Conservation (phyloP, 2,888 invertebrate species). For the Cremastinae sp. region DNA sequence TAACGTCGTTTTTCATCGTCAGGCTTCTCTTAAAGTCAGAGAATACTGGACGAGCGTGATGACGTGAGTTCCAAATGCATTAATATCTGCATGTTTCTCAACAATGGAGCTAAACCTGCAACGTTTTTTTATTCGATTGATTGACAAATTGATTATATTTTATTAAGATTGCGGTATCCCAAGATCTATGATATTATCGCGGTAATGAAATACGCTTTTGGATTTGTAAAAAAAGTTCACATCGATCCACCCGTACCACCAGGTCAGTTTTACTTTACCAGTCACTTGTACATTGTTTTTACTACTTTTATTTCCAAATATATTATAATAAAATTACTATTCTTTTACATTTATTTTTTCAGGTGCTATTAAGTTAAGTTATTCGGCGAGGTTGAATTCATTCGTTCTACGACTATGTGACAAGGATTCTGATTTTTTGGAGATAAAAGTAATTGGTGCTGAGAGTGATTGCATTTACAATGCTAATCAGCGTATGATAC, state of each 20-base stretch:
- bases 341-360: no score
- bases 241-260: conserved; percentile 88
- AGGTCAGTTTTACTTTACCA: conserved; percentile 76
- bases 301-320: no score
- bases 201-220: conserved; percentile 64
- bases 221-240: conserved; percentile 70
- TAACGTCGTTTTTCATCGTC: conserved; percentile 86
- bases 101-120: no score
- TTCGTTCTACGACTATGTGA: conserved; percentile 86
- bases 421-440: conserved; percentile 86
- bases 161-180: conserved; percentile 67
- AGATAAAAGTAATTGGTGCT: conserved; percentile 84
- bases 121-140: conserved; percentile 53
- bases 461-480: conserved; percentile 90
- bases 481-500: conserved; percentile 88
- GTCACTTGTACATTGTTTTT: background rate
- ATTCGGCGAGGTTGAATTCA: conserved; percentile 84
- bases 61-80: conserved; percentile 84
- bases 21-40: conserved; percentile 86
- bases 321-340: no score
- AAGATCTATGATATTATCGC: conserved; percentile 67
- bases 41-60: conserved; percentile 81
- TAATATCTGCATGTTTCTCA: no score
- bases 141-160: conserved; percentile 1
- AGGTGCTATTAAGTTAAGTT: conserved; percentile 82